Conservation (phyloP, 2,113 vertebrate genomes). For the Barnardius zonarius region DNA sequence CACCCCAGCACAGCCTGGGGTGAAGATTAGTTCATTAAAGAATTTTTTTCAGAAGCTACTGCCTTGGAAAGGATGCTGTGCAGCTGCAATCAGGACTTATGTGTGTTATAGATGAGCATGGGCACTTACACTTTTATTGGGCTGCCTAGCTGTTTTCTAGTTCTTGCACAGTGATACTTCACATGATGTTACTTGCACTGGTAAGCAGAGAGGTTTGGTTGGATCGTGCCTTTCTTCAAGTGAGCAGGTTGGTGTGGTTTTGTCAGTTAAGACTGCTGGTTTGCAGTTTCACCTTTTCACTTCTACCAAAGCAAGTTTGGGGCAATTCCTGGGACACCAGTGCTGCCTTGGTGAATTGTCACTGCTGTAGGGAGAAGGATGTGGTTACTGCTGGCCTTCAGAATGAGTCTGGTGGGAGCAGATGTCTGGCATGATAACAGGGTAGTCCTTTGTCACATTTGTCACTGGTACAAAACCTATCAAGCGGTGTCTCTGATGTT, state of each 20-base stretch:
- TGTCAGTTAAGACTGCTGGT: not conserved
- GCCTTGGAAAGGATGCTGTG: not conserved
- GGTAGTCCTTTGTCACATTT: not conserved
- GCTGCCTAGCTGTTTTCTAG: not conserved
- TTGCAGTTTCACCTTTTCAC: not conserved
- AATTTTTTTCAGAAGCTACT: not conserved
- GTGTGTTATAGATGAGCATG: not conserved
- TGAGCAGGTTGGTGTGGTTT: not conserved
- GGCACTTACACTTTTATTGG: not conserved
- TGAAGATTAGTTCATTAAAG: not conserved
- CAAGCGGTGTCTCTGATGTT: not conserved
- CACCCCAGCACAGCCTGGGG: not conserved
- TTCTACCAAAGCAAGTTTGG: not conserved
- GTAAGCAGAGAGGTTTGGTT: not conserved
- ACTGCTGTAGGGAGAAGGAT: not conserved
- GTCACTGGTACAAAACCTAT: not conserved
- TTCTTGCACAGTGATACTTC: not conserved
- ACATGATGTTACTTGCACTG: rapidly evolving
- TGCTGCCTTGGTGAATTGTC: not conserved
- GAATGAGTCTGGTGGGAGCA: not conserved
- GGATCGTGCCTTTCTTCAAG: not conserved
- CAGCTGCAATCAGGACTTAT: not conserved
- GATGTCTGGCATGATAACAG: not conserved
- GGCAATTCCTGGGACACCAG: not conserved
- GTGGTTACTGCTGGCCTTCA: not conserved